Evolutionary conservation across 2,797 vertebrate species (phyloP).

Genomic region (Hyperoplus lanceolatus): DNA sequence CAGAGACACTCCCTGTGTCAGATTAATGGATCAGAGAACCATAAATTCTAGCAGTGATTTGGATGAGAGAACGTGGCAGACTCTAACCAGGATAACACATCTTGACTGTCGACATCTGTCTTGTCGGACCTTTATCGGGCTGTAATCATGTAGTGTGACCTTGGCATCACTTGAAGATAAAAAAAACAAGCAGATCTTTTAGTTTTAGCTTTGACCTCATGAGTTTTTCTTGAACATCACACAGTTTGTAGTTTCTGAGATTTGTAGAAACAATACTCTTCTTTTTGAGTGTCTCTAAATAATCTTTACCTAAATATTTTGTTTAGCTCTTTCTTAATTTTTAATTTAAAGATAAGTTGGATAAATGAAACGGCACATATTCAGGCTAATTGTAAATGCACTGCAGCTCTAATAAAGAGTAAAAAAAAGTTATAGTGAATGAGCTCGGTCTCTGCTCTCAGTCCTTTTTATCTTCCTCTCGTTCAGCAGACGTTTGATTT

Average conservation of each 20-base stretch:
- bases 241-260: neutral
- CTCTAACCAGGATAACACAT: neutral
- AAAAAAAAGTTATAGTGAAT: neutral
- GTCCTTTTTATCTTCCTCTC: too few species aligned
- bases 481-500: neutral
- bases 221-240: constrained; percentile 3
- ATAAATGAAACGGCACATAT: neutral
- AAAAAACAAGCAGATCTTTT: neutral
- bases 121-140: neutral
- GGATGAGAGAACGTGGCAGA: too few species aligned
- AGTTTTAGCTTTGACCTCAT: neutral
- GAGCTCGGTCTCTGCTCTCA: neutral
- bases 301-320: neutral
- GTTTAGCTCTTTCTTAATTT: neutral
- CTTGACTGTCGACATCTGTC: neutral
- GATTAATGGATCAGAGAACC: too few species aligned
- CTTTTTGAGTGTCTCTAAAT: neutral
- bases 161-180: neutral
- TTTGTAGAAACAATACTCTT: neutral
- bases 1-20: too few species aligned
- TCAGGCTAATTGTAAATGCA: too few species aligned
- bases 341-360: neutral
- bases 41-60: too few species aligned
- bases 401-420: neutral
- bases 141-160: neutral